These are phyloP conservation scores for Oeneis ivallda DNA, from an alignment of 2,888 invertebrate species.

Conservation along the genomic window DNA sequence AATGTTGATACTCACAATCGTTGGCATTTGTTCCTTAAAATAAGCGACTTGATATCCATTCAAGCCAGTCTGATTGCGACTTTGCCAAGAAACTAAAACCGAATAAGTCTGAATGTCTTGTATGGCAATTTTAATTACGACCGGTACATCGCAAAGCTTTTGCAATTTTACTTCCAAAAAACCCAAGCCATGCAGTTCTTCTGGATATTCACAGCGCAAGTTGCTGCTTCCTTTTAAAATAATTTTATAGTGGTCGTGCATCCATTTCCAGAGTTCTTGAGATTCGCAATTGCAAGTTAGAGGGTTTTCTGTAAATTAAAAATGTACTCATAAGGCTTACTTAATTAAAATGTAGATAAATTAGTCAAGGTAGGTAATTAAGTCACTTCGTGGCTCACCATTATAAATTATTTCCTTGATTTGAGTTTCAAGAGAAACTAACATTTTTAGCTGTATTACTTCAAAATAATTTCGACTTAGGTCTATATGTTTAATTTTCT, in stretches of 20 bases:
- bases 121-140: slow-evolving; percentile 91
- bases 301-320: slow-evolving; percentile 88
- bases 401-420: slow-evolving; percentile 88
- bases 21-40: slow-evolving; percentile 82
- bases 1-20: slow-evolving; percentile 74
- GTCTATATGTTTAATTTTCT: slow-evolving; percentile 88
- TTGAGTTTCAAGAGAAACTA: slow-evolving; percentile 90
- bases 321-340: neutral
- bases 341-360: neutral
- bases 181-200: slow-evolving; percentile 87
- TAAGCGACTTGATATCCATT: slow-evolving; percentile 93
- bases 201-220: slow-evolving; percentile 91
- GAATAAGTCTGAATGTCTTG: slow-evolving; percentile 94
- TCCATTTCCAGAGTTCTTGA: slow-evolving; percentile 95
- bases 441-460: slow-evolving; percentile 88
- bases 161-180: slow-evolving; percentile 90
- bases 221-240: slow-evolving; percentile 82
- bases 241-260: slow-evolving; percentile 92
- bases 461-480: slow-evolving; percentile 92
- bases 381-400: slow-evolving; percentile 82
- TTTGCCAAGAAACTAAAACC: slow-evolving; percentile 94
- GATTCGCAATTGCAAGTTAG: slow-evolving; percentile 94
- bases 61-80: slow-evolving; percentile 91
- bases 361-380: neutral
- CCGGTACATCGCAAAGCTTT: slow-evolving; percentile 91